phyloP scores from a whole-genome alignment of 2,113 vertebrate species.

The Chaetodon auriga region DNA sequence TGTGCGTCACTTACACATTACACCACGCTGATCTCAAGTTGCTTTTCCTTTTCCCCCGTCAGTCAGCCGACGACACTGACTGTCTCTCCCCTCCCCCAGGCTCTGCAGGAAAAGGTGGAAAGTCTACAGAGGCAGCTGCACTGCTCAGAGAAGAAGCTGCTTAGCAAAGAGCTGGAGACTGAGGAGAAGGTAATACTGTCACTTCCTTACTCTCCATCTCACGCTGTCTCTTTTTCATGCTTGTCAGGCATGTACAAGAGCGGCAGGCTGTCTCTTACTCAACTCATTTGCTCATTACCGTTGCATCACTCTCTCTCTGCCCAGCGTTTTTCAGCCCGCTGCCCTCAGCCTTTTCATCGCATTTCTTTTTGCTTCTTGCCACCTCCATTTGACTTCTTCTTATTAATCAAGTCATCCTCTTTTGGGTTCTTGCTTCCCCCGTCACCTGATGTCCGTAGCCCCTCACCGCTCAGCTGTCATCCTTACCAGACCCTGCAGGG shows the following conservation, averaged over 20 bases:
- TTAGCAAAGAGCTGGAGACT: slow-evolving; percentile 87
- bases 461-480: slow-evolving; percentile 31
- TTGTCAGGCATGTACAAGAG: slow-evolving; percentile 6
- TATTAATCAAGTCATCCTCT: not conserved
- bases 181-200: slow-evolving; percentile 89
- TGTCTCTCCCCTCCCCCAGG: slow-evolving; percentile 79
- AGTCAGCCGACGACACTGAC: slow-evolving; percentile 35
- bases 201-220: slow-evolving; percentile 1
- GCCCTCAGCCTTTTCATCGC: slow-evolving; percentile 33
- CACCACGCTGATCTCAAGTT: slow-evolving; percentile 3
- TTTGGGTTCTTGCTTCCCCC: not conserved
- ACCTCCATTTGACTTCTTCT: not conserved
- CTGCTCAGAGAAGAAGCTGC: slow-evolving; percentile 86
- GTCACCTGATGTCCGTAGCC: not conserved
- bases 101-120: slow-evolving; percentile 88
- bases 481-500: slow-evolving; percentile 58
- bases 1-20: slow-evolving; percentile 39
- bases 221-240: slow-evolving; percentile 3
- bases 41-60: slow-evolving; percentile 21
- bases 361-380: slow-evolving; percentile 1
- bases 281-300: slow-evolving; percentile 33
- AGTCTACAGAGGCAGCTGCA: slow-evolving; percentile 81
- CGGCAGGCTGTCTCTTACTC: slow-evolving; percentile 17
- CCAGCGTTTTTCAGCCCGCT: slow-evolving; percentile 1
- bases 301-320: slow-evolving; percentile 32